Base-by-base conservation (phyloP, 2,113 vertebrate genomes). In the Microtus pennsylvanicus region DNA sequence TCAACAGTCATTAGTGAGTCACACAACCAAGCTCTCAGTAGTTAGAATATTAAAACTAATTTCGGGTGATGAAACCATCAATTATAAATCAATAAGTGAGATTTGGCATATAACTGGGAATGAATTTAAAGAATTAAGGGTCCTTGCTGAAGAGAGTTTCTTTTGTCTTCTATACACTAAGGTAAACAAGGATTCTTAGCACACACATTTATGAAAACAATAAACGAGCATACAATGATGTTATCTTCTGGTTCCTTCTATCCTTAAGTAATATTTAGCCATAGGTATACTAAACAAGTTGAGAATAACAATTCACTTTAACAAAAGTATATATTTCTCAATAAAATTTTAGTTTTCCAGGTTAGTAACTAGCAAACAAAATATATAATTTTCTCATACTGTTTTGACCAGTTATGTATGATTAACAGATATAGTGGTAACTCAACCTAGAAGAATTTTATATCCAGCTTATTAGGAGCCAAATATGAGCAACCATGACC, bases 11-110 rank as follows among this genome's bases (percentile, higher is more conserved):
- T 90, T 94, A 94, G 81, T 82, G 88, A 89, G 88, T 52, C 77
- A 94, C 61, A 77, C 63, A 93, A 45, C 65, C 76, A 33, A 74
- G 52, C 14, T 70, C 93, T 81, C 80, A 81, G 76, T 47, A 85
- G 35, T 47, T 86, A 87, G 88, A 95, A 96, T 92, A 94, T 95
- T 94, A 70, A 89, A 81, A 96, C 89, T 96, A 50, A 94, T 80
- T 69, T 33, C 89, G n/a, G 10, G 26, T 78, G n/a, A 96, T 94
- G 76, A 90, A 94, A 94, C 93, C 61, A 74, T 94, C 93, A 82
- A 55, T 87, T 93, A 78, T 86, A 96, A 91, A 91, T 81, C 82
- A 83, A 52, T 86, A 65, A 87, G 82, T 86, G 61, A 95, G 61
- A 70, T 50, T 61, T 90, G 38, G 52, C 61, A 75, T 47, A 82